phyloP scores from a whole-genome alignment of 2,797 vertebrate genomes.

The Stomatorhinus walkeri region DNA sequence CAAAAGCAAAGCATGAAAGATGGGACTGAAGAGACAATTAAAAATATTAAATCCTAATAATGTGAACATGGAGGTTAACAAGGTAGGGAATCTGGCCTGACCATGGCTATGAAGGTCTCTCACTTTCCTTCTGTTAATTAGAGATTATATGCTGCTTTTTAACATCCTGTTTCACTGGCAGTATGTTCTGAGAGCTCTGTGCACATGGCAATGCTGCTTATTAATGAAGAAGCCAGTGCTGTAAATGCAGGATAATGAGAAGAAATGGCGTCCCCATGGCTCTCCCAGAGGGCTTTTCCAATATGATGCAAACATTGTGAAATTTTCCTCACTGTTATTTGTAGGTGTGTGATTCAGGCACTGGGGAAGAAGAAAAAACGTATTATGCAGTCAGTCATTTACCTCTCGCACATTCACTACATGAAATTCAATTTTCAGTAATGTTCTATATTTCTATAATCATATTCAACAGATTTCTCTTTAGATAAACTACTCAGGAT shows the following conservation, averaged over 20 bases:
- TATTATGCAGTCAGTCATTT: background rate
- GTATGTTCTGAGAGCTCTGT: background rate
- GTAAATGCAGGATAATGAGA: constrained; percentile 5
- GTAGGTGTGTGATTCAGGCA: background rate
- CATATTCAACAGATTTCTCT: background rate
- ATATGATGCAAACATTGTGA: constrained; percentile 11
- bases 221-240: background rate
- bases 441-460: background rate
- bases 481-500: constrained; percentile 4
- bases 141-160: constrained; percentile 5
- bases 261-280: background rate
- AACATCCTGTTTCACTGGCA: background rate
- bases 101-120: background rate
- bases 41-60: background rate
- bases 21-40: background rate
- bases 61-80: background rate
- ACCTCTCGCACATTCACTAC: background rate
- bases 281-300: background rate
- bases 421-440: background rate
- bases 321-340: background rate
- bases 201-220: background rate
- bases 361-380: background rate
- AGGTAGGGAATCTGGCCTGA: background rate
- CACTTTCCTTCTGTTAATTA: background rate
- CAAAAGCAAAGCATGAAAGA: background rate